These are phyloP conservation scores for Microctonus hyperodae DNA, from an alignment of 2,888 invertebrate genomes.

Conservation along the genomic window DNA sequence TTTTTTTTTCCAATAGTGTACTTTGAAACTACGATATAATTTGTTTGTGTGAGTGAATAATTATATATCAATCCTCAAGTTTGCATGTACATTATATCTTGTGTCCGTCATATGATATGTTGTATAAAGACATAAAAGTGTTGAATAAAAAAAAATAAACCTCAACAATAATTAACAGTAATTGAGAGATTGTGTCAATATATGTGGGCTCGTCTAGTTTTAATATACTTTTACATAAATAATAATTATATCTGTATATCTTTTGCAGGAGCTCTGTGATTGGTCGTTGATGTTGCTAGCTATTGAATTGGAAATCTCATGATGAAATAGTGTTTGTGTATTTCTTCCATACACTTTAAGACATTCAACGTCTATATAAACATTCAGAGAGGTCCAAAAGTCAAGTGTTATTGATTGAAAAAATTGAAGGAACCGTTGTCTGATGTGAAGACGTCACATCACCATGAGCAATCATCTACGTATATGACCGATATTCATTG, in stretches of 20 bases:
- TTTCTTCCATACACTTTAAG: no score
- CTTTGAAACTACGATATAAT: background rate
- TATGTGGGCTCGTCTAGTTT: background rate
- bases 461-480: background rate
- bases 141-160: background rate
- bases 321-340: background rate
- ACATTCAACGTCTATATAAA: no score
- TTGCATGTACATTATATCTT: no score
- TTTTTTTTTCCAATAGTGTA: background rate
- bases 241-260: background rate
- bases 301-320: background rate
- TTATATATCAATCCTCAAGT: no score
- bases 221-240: background rate
- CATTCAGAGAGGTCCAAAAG: background rate
- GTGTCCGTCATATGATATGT: no score
- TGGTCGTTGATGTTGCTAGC: background rate
- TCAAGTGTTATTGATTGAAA: background rate
- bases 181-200: background rate
- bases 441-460: background rate
- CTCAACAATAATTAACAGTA: background rate
- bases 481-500: constrained; percentile 1
- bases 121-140: no score
- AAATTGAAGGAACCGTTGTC: background rate
- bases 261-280: background rate
- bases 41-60: background rate